A percentile compares a stretch with the other conserved stretches of the same genome.
phyloP scores from a whole-genome alignment of 1,140 invertebrate genomes.

The Anagrus nilaparvatae region DNA sequence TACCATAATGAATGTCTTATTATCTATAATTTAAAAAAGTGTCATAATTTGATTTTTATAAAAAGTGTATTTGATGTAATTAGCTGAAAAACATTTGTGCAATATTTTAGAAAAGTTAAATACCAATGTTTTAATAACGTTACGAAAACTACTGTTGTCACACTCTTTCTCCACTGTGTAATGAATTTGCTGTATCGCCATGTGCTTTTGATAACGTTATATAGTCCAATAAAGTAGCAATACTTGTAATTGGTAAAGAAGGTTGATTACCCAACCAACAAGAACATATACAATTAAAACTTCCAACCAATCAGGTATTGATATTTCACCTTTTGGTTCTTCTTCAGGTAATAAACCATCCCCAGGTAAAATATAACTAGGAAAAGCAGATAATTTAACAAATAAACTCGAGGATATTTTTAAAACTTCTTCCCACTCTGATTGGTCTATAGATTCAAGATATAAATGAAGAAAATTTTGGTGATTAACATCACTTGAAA shows the following conservation, averaged over 20 bases:
- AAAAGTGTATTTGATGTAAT: conserved; percentile 1
- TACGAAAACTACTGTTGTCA: conserved; percentile 56
- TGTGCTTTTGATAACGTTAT: conserved; percentile 53
- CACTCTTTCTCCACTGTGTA: conserved; percentile 42
- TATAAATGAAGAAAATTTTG: conserved; percentile 20
- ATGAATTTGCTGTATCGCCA: conserved; percentile 39
- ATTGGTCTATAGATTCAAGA: conserved; percentile 21
- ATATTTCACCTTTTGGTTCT: conserved; percentile 32
- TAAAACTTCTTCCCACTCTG: conserved; percentile 45
- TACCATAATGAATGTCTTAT: conserved; percentile 59
- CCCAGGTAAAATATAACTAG: conserved; percentile 54
- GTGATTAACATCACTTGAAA: conserved; percentile 15
- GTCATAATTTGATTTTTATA: conserved; percentile 16
- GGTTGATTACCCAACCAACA: conserved; percentile 52
- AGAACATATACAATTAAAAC: conserved; percentile 56
- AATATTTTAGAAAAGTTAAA: conserved; percentile 50
- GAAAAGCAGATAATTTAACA: conserved; percentile 73
- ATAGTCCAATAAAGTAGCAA: conserved; percentile 65
- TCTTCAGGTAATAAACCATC: conserved; percentile 31
- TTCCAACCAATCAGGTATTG: conserved; percentile 68
- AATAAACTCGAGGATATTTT: conserved; percentile 60
- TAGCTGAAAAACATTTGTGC: conserved; percentile 58
- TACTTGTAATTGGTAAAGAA: conserved; percentile 55
- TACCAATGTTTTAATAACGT: conserved; percentile 56
- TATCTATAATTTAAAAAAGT: conserved; percentile 39